These are phyloP conservation scores for Drosophila bocqueti DNA, from an alignment of 1,140 invertebrate species.

Conservation along the genomic window DNA sequence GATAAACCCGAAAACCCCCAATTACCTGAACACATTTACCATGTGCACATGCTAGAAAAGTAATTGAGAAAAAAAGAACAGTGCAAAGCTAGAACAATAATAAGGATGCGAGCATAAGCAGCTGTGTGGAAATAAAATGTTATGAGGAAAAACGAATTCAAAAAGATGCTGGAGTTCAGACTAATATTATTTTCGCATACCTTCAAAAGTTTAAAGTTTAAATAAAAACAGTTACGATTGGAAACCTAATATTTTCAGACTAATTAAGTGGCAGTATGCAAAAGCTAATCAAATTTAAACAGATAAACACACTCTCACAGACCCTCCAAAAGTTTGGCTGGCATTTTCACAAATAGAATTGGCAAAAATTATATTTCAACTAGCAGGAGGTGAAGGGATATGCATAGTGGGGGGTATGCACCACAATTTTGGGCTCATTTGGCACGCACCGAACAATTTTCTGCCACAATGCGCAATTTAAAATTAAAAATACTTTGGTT, in stretches of 20 bases:
- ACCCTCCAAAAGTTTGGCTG: slow-evolving; percentile 24
- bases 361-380: slow-evolving; percentile 47
- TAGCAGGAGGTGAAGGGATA: background rate
- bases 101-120: slow-evolving; percentile 10
- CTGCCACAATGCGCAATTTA: slow-evolving; percentile 43
- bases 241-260: slow-evolving; percentile 19
- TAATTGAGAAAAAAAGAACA: slow-evolving; percentile 1
- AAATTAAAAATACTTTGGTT: slow-evolving; percentile 49
- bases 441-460: slow-evolving; percentile 57
- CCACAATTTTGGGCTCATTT: slow-evolving; percentile 54
- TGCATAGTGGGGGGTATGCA: slow-evolving; percentile 14
- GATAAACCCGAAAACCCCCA: background rate
- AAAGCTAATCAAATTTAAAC: slow-evolving; percentile 46
- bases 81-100: slow-evolving; percentile 11
- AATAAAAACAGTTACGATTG: background rate
- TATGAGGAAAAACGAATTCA: slow-evolving; percentile 3
- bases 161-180: background rate
- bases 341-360: slow-evolving; percentile 48
- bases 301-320: slow-evolving; percentile 8
- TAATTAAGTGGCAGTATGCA: slow-evolving; percentile 45
- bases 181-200: background rate
- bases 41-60: background rate
- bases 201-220: background rate
- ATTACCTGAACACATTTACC: slow-evolving; percentile 15
- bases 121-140: slow-evolving; percentile 15